phyloP scores from a whole-genome alignment of 1,140 invertebrate genomes.

The Drosophila tsacasi region DNA sequence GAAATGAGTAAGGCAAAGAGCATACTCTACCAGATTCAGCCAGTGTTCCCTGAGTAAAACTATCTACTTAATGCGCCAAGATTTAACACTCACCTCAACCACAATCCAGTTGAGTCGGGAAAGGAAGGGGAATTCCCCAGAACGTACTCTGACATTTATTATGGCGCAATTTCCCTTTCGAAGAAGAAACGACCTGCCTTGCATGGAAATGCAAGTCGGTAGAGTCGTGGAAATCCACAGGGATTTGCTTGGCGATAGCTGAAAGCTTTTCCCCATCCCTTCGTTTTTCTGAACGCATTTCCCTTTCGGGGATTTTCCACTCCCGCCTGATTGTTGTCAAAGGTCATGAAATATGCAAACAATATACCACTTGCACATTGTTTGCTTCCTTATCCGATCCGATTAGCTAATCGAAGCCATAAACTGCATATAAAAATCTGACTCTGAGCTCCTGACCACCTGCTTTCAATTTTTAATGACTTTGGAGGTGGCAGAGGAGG shows the following conservation, averaged over 20 bases:
- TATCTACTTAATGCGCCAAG: constrained; percentile 13
- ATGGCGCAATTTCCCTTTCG: constrained; percentile 31
- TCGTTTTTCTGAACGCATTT: constrained; percentile 10
- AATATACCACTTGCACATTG: constrained; percentile 36
- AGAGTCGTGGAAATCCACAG: constrained; percentile 63
- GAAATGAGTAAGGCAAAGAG: not conserved
- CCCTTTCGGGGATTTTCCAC: constrained; percentile 55
- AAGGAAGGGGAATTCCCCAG: constrained; percentile 11
- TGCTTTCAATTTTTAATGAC: constrained; percentile 30
- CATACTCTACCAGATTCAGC: not conserved
- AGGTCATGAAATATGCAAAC: constrained; percentile 71
- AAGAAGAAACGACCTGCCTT: constrained; percentile 11
- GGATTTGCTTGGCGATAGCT: constrained; percentile 69
- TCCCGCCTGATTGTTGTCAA: constrained; percentile 30
- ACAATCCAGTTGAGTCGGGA: not conserved
- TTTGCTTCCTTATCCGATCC: constrained; percentile 45
- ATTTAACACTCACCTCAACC: constrained; percentile 10
- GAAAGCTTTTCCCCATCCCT: constrained; percentile 58
- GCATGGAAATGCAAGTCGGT: constrained; percentile 76
- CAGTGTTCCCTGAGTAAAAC: constrained; percentile 1
- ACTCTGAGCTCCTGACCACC: constrained; percentile 16
- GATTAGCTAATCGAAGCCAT: constrained; percentile 73
- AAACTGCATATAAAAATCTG: constrained; percentile 37
- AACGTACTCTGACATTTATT: constrained; percentile 64
- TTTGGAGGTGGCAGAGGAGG: not conserved